A percentile compares a stretch with the other conserved stretches of the same genome.
Conservation (phyloP, 2,113 vertebrate genomes). For the Rhagologus leucostigma region DNA sequence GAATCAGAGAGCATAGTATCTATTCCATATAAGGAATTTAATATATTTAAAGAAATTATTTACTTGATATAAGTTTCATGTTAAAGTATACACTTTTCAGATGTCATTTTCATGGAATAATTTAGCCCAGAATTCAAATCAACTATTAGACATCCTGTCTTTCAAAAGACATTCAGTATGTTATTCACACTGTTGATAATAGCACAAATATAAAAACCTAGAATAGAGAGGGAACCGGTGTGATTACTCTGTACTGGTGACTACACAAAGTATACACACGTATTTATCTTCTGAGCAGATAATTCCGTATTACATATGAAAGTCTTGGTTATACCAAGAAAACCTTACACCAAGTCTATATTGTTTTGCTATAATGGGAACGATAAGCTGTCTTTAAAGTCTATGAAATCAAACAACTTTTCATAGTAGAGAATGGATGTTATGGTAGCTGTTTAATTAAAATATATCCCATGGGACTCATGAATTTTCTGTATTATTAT, state of each 20-base stretch:
- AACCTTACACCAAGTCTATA: not conserved
- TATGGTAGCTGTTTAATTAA: not conserved
- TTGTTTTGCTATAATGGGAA: not conserved
- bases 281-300: not conserved
- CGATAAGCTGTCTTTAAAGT: not conserved
- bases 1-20: not conserved
- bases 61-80: constrained; percentile 40
- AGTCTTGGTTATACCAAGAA: not conserved
- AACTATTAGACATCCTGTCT: not conserved
- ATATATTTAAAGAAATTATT: constrained; percentile 52
- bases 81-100: constrained; percentile 21
- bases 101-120: constrained; percentile 51
- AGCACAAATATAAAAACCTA: not conserved
- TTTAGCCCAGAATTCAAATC: not conserved
- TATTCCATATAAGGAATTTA: constrained; percentile 29
- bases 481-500: not conserved
- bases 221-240: not conserved
- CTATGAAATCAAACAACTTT: not conserved
- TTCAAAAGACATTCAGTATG: not conserved
- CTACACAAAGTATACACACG: not conserved
- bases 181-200: not conserved
- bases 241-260: not conserved
- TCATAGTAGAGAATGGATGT: not conserved
- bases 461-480: not conserved
- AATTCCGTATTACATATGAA: not conserved